Conservation (phyloP, 2,113 vertebrate species). For the Prionailurus bengalensis region DNA sequence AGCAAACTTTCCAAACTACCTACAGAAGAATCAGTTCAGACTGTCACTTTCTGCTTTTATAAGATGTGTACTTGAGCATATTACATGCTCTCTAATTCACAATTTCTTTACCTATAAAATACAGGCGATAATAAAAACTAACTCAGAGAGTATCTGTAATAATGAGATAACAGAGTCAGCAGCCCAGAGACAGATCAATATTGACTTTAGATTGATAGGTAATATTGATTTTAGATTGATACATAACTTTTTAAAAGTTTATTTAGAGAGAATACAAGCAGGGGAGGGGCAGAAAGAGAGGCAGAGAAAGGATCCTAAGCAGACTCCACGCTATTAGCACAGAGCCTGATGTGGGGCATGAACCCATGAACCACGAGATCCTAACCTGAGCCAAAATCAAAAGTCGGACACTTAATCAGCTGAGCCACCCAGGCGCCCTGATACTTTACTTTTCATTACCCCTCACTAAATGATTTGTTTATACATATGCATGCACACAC, state of each 20-base stretch:
- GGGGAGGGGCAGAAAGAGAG: too few species aligned
- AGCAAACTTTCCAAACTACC: conserved; percentile 9
- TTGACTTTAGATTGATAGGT: neutral
- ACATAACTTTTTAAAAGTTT: neutral
- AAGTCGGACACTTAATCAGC: too few species aligned
- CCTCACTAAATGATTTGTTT: neutral
- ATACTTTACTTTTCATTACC: neutral
- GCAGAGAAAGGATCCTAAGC: too few species aligned
- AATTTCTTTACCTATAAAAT: conserved; percentile 13
- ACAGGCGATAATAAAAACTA: neutral
- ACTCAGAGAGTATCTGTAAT: neutral
- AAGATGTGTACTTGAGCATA: neutral
- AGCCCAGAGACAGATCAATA: neutral
- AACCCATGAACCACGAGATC: too few species aligned
- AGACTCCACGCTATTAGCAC: too few species aligned
- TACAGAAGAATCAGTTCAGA: neutral
- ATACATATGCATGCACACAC: neutral
- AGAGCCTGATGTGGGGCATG: too few species aligned
- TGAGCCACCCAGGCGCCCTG: neutral
- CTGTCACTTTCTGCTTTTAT: neutral
- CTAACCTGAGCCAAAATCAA: too few species aligned
- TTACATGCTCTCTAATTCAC: neutral
- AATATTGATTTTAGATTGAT: neutral
- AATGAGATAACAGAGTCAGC: neutral
- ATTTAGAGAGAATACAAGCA: too few species aligned